Evolutionary conservation across 2,888 invertebrate species (phyloP).

Genomic region (Candidula unifasciata): DNA sequence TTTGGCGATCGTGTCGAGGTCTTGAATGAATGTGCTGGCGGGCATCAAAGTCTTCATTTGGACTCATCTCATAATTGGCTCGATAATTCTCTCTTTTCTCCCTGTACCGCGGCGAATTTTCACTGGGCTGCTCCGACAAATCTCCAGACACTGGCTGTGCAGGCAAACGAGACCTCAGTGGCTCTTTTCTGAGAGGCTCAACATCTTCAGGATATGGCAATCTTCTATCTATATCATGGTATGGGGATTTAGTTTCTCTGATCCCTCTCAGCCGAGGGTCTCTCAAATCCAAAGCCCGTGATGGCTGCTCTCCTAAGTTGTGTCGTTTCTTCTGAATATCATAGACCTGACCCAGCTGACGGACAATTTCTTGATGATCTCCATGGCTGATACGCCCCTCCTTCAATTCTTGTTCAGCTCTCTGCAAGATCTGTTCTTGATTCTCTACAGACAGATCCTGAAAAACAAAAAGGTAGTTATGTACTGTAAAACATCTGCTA

Average conservation of each 20-base stretch:
- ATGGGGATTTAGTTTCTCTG: slow-evolving; percentile 21
- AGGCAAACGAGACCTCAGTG: slow-evolving; percentile 22
- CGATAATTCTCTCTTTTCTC: slow-evolving; percentile 50
- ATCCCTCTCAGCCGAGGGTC: slow-evolving; percentile 49
- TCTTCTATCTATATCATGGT: slow-evolving; percentile 36
- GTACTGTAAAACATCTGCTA: too few species aligned
- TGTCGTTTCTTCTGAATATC: slow-evolving; percentile 59
- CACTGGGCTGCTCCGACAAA: slow-evolving; percentile 19
- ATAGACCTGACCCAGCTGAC: slow-evolving; percentile 69
- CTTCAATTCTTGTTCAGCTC: slow-evolving; percentile 88
- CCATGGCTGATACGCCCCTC: slow-evolving; percentile 80
- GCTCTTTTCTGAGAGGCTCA: slow-evolving; percentile 38
- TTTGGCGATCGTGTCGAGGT: slow-evolving; percentile 34
- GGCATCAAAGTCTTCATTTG: slow-evolving; percentile 48
- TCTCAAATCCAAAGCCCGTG: slow-evolving; percentile 26
- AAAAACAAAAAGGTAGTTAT: slow-evolving; percentile 3
- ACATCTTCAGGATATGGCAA: slow-evolving; percentile 28
- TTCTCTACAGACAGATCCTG: slow-evolving; percentile 54
- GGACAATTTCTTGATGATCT: slow-evolving; percentile 72
- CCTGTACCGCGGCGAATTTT: slow-evolving; percentile 43
- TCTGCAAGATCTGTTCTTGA: slow-evolving; percentile 59
- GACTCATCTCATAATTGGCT: slow-evolving; percentile 29
- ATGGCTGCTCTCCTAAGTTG: slow-evolving; percentile 18
- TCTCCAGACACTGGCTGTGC: slow-evolving; percentile 12
- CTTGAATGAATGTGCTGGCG: slow-evolving; percentile 29